Evolutionary conservation across 2,113 vertebrate genomes (phyloP).

Genomic region (Hippocampus zosterae): DNA sequence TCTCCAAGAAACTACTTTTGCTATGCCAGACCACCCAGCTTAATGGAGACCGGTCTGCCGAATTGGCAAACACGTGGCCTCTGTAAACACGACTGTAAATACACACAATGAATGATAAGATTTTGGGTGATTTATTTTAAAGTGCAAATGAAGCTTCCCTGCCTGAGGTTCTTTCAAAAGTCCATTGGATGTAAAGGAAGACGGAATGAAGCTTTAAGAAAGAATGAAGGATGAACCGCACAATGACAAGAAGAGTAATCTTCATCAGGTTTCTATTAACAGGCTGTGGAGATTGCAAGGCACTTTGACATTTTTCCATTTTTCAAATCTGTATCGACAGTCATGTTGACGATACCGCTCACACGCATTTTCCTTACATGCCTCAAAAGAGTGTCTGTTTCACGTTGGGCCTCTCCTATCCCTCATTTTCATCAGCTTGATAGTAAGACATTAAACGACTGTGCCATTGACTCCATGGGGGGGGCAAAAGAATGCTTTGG

Average conservation of each 20-base stretch:
- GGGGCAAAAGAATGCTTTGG: constrained; percentile 23
- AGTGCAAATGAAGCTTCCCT: constrained; percentile 6
- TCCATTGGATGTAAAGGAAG: constrained; percentile 17
- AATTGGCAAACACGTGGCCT: no score
- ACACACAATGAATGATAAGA: not conserved
- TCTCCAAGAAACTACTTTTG: no score
- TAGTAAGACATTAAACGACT: constrained; percentile 29
- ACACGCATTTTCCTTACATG: constrained; percentile 29
- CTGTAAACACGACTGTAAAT: not conserved
- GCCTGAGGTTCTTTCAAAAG: constrained; percentile 44
- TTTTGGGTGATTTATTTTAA: not conserved
- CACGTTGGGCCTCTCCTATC: constrained; percentile 30
- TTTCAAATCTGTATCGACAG: constrained; percentile 27
- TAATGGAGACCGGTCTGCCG: no score
- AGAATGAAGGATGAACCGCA: constrained; percentile 2
- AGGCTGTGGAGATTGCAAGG: constrained; percentile 44
- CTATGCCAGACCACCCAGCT: no score
- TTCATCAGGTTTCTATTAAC: constrained; percentile 58
- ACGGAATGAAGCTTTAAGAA: constrained; percentile 23
- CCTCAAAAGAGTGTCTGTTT: constrained; percentile 29
- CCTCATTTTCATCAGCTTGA: constrained; percentile 31
- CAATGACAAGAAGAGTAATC: constrained; percentile 8
- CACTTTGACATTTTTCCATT: constrained; percentile 48
- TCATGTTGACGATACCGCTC: constrained; percentile 40
- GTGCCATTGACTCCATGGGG: constrained; percentile 15